Conservation (phyloP, 2,113 vertebrate species). For the Oreochromis tanganicae region DNA sequence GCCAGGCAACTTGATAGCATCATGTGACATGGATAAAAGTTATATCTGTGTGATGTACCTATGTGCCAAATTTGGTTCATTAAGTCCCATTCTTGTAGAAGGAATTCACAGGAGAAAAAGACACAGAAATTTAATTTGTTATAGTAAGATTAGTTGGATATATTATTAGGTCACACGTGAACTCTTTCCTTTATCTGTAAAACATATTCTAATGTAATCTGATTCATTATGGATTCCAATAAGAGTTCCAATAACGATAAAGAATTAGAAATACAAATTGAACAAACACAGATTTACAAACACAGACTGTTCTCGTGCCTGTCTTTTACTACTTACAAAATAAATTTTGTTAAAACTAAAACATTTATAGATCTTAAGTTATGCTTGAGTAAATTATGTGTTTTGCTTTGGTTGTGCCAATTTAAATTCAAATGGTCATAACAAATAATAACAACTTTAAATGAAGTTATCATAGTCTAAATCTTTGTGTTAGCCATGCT, state of each 20-base stretch:
- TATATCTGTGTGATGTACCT: neutral
- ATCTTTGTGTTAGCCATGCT: neutral
- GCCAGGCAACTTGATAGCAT: neutral
- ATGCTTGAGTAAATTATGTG: neutral
- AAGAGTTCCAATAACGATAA: neutral
- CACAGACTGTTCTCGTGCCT: neutral
- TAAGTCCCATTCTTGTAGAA: neutral
- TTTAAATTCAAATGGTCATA: neutral
- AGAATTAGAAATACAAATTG: neutral
- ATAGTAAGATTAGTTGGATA: neutral
- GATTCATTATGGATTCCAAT: neutral
- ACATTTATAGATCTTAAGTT: neutral
- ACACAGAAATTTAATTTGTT: neutral
- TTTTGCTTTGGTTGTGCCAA: neutral
- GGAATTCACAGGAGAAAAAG: neutral
- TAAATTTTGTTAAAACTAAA: neutral
- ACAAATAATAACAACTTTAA: neutral
- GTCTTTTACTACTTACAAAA: neutral
- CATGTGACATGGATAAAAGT: neutral
- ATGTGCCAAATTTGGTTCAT: neutral
- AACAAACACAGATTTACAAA: neutral
- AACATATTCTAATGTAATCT: neutral
- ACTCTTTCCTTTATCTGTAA: neutral
- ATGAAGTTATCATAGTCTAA: neutral
- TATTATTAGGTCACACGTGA: neutral